Conservation (phyloP, 2,113 vertebrate species). For the Passer montanus region DNA sequence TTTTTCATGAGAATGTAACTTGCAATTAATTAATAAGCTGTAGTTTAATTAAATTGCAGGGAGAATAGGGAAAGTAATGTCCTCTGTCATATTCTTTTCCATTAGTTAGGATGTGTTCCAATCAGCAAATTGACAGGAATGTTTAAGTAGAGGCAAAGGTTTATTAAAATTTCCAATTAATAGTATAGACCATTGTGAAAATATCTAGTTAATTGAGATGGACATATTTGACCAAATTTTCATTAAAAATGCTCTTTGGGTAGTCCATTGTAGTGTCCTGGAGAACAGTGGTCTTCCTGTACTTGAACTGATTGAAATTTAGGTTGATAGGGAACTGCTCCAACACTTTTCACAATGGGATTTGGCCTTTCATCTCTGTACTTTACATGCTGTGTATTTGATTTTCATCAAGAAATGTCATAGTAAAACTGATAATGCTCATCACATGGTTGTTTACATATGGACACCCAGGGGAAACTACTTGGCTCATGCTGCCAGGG, state of each 20-base stretch:
- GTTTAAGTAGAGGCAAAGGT: not conserved
- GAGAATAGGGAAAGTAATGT: not conserved
- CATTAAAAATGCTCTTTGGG: not conserved
- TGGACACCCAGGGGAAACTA: not conserved
- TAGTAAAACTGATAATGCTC: not conserved
- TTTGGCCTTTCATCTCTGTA: not conserved
- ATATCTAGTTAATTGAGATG: not conserved
- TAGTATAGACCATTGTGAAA: not conserved
- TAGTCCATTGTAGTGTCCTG: not conserved
- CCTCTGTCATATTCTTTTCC: not conserved
- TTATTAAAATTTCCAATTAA: not conserved
- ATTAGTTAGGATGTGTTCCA: not conserved
- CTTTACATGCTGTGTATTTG: not conserved
- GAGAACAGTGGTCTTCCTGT: not conserved
- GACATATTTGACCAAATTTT: not conserved
- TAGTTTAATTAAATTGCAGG: not conserved
- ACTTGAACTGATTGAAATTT: not conserved
- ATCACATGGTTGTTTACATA: not conserved
- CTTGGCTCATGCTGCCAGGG: fast-evolving
- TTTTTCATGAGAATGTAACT: not conserved
- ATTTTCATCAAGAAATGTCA: not conserved
- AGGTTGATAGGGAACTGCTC: not conserved
- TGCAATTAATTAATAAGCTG: conserved; percentile 14
- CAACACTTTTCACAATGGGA: not conserved
- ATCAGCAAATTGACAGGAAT: not conserved